Percentiles rank a stretch among this genome's conserved stretches.
Conservation (phyloP, 2,113 vertebrate species). For the Piaya cayana region DNA sequence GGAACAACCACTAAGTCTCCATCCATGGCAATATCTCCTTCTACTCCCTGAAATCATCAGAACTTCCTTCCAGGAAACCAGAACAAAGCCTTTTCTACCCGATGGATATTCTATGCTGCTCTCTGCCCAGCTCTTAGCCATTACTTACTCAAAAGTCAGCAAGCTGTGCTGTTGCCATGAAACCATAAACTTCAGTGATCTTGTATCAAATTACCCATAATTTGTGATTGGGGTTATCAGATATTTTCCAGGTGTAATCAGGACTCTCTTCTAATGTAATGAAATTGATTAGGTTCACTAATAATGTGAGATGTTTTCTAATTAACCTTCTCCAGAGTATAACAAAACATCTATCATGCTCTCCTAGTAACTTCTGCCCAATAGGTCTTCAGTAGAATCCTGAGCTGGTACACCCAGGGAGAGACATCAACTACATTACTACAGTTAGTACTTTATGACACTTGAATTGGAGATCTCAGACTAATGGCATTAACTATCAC, state of each 20-base stretch:
- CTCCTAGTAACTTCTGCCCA: background rate
- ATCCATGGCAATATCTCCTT: background rate
- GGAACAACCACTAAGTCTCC: background rate
- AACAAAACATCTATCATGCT: background rate
- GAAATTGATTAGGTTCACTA: background rate
- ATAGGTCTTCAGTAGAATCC: background rate
- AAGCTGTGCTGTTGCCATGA: background rate
- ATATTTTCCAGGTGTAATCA: conserved; percentile 14
- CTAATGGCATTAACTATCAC: background rate
- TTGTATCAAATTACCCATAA: background rate
- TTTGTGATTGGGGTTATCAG: background rate
- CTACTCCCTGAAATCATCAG: background rate
- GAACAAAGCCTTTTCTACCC: background rate
- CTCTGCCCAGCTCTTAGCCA: background rate
- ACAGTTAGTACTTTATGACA: background rate
- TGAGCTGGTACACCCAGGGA: background rate
- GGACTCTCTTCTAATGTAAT: background rate
- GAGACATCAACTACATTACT: background rate
- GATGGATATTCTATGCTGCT: background rate
- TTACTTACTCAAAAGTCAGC: background rate
- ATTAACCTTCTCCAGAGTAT: background rate
- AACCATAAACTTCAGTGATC: background rate
- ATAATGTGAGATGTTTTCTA: background rate
- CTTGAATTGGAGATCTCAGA: background rate
- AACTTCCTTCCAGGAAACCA: background rate